Conservation (phyloP, 2,797 vertebrate species). For the Peromyscus eremicus region DNA sequence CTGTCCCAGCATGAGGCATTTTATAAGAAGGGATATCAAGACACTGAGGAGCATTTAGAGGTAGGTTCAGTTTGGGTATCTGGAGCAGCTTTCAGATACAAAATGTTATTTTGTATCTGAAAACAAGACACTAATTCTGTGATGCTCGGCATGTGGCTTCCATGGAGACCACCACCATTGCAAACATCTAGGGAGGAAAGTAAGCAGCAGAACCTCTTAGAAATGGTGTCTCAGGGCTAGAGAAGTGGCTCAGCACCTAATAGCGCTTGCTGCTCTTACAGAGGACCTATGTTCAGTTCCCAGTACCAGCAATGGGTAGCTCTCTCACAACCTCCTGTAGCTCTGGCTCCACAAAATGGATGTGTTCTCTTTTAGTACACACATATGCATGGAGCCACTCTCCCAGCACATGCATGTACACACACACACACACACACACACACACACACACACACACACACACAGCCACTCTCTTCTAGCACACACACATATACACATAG, state of each 20-base stretch:
- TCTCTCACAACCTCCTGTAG: background rate
- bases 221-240: background rate
- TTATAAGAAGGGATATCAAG: background rate
- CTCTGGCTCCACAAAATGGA: background rate
- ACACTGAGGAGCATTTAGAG: background rate
- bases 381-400: background rate
- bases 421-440: background rate
- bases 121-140: background rate
- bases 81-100: background rate
- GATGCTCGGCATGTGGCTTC: background rate
- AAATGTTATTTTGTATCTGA: no score
- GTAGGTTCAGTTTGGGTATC: background rate
- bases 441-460: background rate
- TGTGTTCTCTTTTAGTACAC: background rate
- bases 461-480: background rate
- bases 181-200: background rate
- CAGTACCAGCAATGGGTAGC: background rate
- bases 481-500: background rate
- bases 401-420: no score
- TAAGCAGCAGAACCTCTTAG: background rate
- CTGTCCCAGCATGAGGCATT: background rate
- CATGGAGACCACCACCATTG: background rate
- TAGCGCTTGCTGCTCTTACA: background rate
- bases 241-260: background rate
- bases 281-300: background rate